phyloP scores from a whole-genome alignment of 2,888 invertebrate genomes.

The Epiblema foenella region DNA sequence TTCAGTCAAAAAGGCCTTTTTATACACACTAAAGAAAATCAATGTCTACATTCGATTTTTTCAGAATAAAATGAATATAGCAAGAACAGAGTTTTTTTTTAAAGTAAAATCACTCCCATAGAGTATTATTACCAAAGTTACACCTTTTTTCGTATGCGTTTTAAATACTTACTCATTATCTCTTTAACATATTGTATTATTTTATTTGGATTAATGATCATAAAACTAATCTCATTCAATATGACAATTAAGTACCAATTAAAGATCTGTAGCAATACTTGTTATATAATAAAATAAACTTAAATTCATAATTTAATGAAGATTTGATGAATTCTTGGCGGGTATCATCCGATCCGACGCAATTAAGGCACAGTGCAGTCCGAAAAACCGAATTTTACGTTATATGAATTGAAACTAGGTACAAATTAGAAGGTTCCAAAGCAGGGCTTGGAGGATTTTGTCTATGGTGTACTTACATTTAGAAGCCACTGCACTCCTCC shows the following conservation, averaged over 20 bases:
- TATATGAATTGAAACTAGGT: too few species aligned
- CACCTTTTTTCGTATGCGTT: background rate
- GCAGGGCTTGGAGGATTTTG: too few species aligned
- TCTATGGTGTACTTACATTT: too few species aligned
- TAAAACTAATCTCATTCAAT: background rate
- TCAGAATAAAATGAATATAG: too few species aligned
- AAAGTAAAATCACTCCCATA: background rate
- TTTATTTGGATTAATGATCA: slow-evolving; percentile 2
- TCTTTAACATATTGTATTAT: background rate
- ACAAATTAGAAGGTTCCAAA: too few species aligned
- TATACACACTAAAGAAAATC: background rate
- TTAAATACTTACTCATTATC: background rate
- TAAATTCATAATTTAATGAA: slow-evolving; percentile 15
- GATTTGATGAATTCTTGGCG: slow-evolving; percentile 14
- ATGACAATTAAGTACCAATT: slow-evolving; percentile 25
- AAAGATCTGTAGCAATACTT: slow-evolving; percentile 21
- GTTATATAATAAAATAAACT: background rate
- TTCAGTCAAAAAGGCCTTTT: background rate
- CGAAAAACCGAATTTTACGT: too few species aligned
- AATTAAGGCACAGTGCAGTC: background rate
- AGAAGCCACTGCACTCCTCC: too few species aligned
- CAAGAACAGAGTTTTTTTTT: too few species aligned
- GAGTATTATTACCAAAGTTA: too few species aligned
- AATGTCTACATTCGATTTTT: too few species aligned
- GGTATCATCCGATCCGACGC: background rate